Evolutionary conservation across 1,140 invertebrate genomes (phyloP).

Genomic region (Phthorimaea operculella): DNA sequence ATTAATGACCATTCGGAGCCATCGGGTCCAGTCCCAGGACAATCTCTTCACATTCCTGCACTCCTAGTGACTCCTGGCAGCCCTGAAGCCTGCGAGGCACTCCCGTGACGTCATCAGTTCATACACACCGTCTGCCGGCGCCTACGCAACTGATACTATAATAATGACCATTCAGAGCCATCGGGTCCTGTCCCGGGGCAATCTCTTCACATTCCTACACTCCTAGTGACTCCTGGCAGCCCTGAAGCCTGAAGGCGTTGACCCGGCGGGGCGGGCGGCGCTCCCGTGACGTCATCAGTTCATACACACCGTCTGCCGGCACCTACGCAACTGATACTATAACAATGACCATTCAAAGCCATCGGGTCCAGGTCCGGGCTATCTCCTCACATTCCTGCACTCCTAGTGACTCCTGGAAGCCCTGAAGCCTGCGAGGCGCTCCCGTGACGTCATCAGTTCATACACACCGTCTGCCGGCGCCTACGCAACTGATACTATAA

Average conservation of each 20-base stretch:
- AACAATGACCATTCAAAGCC: conserved; percentile 19
- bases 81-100: conserved; percentile 20
- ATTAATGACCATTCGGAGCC: conserved; percentile 19
- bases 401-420: not conserved
- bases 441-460: conserved; percentile 44
- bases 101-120: conserved; percentile 45
- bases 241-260: conserved; percentile 28
- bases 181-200: conserved; percentile 23
- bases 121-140: conserved; percentile 26
- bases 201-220: no score
- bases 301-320: conserved; percentile 26
- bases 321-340: conserved; percentile 22
- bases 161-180: conserved; percentile 20
- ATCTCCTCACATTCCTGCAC: no score
- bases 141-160: conserved; percentile 22
- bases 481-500: conserved; percentile 21
- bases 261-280: conserved; percentile 26
- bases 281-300: conserved; percentile 45
- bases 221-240: not conserved
- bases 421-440: conserved; percentile 23
- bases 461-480: conserved; percentile 26
- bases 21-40: conserved; percentile 22
- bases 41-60: no score
- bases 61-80: not conserved
- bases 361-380: conserved; percentile 23